Evolutionary conservation across 2,797 vertebrate genomes (phyloP), one percentile per base, ranked within the genome.

Genomic region (Notolepis coatsorum): DNA sequence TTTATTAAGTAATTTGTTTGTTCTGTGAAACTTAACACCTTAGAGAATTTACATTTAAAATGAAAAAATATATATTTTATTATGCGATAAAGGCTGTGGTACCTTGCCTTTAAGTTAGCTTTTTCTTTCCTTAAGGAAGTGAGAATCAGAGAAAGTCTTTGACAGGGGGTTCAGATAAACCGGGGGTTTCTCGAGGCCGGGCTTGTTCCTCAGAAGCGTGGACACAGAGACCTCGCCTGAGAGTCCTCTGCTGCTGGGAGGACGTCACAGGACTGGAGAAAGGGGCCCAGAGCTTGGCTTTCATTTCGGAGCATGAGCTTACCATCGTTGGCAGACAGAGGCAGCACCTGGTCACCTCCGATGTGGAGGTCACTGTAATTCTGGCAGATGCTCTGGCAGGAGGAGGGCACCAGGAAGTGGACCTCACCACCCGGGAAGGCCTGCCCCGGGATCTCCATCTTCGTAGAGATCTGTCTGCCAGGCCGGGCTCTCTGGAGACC

Each of bases 351-450:
- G 74, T 94, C 97, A 0, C 97, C 97, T 0, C 94, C 96, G 27
- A 99, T 97, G 20, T 96, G 95, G 75, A 99, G 86, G 80, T 99
- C 97, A 0, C 93, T 98, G 88, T 99, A 99, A 86, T 99, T 94
- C 74, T 95, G 92, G 75, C 95, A 99, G 80, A 99, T 95, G 89
- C 96, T 97, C 86, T 97, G 95, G 77, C 97, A 99, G 70, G 91
- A 97, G 24, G 96, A 87, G 8, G 96, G 96, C 73, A 98, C 96
- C 77, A 97, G 77, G 84, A 96, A 98, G 4, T 95, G 90, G 51
- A 94, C 92, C n/a, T 93, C 91, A 2, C 75, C 86, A 3, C 67
- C 55, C 7, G 80, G 79, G 35, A 39, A 61, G 3, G 74, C 84
- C 58, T 82, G 84, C 56, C 83, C 86, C 0, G 89, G 92, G 69